phyloP scores from a whole-genome alignment of 2,113 vertebrate genomes.

The Larimichthys crocea region DNA sequence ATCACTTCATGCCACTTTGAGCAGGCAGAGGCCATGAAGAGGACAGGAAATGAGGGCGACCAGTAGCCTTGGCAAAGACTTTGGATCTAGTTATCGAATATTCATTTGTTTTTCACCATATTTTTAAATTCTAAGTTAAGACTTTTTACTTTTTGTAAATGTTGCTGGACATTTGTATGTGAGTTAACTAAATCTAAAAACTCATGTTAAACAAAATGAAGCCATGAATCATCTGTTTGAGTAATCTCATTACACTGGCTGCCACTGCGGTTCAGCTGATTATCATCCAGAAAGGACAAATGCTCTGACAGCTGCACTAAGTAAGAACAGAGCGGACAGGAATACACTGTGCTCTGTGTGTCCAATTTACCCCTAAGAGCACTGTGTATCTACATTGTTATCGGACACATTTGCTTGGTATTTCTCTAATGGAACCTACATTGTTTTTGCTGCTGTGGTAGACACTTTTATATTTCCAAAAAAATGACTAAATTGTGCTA shows the following conservation, averaged over 20 bases:
- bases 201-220: conserved; percentile 11
- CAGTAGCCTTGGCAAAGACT: neutral
- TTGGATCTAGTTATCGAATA: neutral
- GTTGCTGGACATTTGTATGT: neutral
- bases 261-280: conserved; percentile 6
- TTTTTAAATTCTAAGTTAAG: neutral
- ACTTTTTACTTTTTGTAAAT: neutral
- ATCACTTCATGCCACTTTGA: conserved; percentile 31
- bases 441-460: neutral
- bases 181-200: conserved; percentile 4
- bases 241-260: neutral
- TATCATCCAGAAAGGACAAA: conserved; percentile 5
- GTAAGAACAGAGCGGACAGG: neutral
- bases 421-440: neutral
- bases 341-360: neutral
- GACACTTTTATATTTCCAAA: neutral
- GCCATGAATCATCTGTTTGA: conserved; percentile 10
- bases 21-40: neutral
- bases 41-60: neutral
- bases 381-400: neutral
- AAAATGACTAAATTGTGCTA: neutral
- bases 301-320: neutral
- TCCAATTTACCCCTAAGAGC: conserved; percentile 1
- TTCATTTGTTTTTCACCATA: neutral
- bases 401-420: neutral